These are phyloP conservation scores for Agelas oroides DNA, from an alignment of 37 sponge, comb jelly and placozoan genomes.

Conservation along the genomic window DNA sequence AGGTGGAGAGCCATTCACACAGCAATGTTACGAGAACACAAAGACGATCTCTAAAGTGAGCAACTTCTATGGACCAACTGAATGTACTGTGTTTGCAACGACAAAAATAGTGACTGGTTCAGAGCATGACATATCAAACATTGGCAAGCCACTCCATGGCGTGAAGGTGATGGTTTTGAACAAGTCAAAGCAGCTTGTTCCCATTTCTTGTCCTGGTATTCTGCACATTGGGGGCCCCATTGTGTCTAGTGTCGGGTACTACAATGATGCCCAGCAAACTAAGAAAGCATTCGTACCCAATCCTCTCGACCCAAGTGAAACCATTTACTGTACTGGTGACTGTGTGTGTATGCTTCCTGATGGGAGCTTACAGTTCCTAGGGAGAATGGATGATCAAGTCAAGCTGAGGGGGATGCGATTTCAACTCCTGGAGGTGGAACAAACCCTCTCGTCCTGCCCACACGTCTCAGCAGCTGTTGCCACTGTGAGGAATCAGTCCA, in stretches of 20 bases:
- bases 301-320: conserved; percentile 15
- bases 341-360: conserved; percentile 30
- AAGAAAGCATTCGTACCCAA: conserved; percentile 16
- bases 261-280: conserved; percentile 34
- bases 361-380: conserved; percentile 47
- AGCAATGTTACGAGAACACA: conserved; percentile 4
- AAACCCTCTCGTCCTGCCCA: conserved; percentile 1
- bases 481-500: conserved; percentile 13
- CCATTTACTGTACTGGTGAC: conserved; percentile 58
- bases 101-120: background rate
- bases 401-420: conserved; percentile 76
- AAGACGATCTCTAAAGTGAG: conserved; percentile 10
- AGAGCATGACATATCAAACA: background rate
- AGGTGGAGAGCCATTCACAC: conserved; percentile 40
- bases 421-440: conserved; percentile 62
- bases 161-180: conserved; percentile 17
- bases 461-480: conserved; percentile 5
- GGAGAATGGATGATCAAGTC: conserved; percentile 65
- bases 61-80: conserved; percentile 53
- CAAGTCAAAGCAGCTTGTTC: conserved; percentile 6
- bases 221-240: conserved; percentile 56
- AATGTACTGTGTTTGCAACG: conserved; percentile 45
- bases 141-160: conserved; percentile 35
- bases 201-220: conserved; percentile 20
- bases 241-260: conserved; percentile 48